Evolutionary conservation across 2,888 invertebrate species (phyloP).

Genomic region (Mythimna vitellina): DNA sequence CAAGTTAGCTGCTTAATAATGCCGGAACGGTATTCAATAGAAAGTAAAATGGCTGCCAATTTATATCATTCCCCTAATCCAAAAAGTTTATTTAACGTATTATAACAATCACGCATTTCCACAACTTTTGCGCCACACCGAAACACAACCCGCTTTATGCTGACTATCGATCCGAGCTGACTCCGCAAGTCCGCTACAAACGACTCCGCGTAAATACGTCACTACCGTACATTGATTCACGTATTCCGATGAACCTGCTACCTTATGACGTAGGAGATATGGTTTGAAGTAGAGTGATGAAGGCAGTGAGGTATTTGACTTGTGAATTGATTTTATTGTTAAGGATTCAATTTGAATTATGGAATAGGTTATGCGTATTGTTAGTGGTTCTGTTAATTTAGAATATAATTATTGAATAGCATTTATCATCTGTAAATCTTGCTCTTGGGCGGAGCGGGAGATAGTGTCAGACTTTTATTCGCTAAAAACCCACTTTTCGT

Average conservation of each 20-base stretch:
- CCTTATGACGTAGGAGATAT: neutral
- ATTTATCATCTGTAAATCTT: too few species aligned
- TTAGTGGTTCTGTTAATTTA: slow-evolving; percentile 12
- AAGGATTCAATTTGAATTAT: neutral
- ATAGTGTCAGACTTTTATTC: too few species aligned
- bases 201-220: slow-evolving; percentile 30
- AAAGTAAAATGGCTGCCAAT: neutral
- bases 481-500: too few species aligned
- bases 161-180: slow-evolving; percentile 56
- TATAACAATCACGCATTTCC: slow-evolving; percentile 1
- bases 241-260: slow-evolving; percentile 3
- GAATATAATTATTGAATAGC: too few species aligned
- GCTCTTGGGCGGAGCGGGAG: too few species aligned
- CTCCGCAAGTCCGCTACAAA: slow-evolving; percentile 14
- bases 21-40: neutral
- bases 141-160: slow-evolving; percentile 45
- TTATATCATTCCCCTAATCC: neutral
- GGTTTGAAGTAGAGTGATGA: slow-evolving; percentile 11
- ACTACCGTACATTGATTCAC: slow-evolving; percentile 22
- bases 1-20: neutral
- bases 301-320: slow-evolving; percentile 10
- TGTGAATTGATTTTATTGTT: slow-evolving; percentile 30
- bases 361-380: slow-evolving; percentile 1
- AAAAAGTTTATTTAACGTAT: too few species aligned
- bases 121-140: neutral